These are phyloP conservation scores for Myripristis murdjan DNA, from an alignment of 2,797 vertebrate species.

Conservation along the genomic window DNA sequence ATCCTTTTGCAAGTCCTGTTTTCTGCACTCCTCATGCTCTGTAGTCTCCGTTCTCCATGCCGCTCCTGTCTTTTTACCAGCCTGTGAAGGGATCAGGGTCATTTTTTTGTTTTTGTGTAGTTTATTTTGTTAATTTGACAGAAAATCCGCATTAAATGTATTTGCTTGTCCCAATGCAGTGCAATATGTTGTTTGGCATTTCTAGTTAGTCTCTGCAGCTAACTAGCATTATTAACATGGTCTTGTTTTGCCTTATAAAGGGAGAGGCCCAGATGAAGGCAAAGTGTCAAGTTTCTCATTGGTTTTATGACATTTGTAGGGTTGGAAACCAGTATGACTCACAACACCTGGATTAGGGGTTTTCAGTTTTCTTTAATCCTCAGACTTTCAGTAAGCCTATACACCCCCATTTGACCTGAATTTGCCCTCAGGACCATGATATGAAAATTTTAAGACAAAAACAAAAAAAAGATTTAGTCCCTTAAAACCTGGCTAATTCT, in stretches of 20 bases:
- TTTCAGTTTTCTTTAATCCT: too few relatives aligned
- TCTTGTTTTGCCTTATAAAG: constrained; percentile 21
- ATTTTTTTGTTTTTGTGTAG: neutral
- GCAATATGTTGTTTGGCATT: neutral
- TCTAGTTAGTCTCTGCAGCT: neutral
- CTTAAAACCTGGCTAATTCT: too few relatives aligned
- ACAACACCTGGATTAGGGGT: too few relatives aligned
- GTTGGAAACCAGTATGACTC: neutral
- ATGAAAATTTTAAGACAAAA: too few relatives aligned
- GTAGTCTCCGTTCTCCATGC: neutral
- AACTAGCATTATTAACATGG: too few relatives aligned
- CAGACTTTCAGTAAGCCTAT: too few relatives aligned
- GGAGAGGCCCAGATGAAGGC: neutral
- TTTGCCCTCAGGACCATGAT: too few relatives aligned
- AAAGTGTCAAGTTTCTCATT: neutral
- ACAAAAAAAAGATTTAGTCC: too few relatives aligned
- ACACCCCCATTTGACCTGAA: too few relatives aligned
- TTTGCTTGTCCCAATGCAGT: constrained; percentile 9
- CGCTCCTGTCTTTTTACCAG: neutral
- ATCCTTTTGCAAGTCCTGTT: too few relatives aligned
- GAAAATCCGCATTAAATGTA: constrained; percentile 13
- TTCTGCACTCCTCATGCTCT: too few relatives aligned
- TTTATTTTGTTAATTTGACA: neutral
- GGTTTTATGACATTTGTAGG: neutral
- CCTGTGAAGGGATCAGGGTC: neutral